phyloP scores from a whole-genome alignment of 2,113 vertebrate species.

The Prionailurus viverrinus region DNA sequence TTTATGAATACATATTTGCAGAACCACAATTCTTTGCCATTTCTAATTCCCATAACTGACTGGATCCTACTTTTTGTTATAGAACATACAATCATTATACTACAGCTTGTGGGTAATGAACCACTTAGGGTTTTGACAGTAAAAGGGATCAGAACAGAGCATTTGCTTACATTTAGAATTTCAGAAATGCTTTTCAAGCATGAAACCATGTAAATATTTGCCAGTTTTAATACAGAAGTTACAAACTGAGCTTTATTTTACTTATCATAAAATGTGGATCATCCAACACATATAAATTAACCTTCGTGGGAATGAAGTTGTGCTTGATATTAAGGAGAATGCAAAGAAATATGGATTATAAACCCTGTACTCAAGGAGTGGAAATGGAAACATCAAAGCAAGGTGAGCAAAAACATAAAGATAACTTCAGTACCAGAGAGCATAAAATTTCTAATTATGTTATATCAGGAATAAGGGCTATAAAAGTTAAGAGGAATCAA shows the following conservation, averaged over 20 bases:
- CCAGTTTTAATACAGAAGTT: constrained; percentile 62
- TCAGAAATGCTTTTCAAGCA: constrained; percentile 50
- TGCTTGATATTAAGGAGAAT: background rate
- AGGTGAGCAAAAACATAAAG: background rate
- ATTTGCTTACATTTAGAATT: constrained; percentile 64
- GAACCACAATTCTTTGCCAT: background rate
- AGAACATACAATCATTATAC: background rate
- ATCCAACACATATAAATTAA: constrained; percentile 37
- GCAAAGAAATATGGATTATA: background rate
- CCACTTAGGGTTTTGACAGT: constrained; percentile 40
- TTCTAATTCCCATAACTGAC: constrained; percentile 43
- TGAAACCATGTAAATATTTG: constrained; percentile 67
- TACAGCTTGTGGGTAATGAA: constrained; percentile 54
- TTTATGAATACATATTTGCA: constrained; percentile 36
- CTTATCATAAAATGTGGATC: constrained; percentile 25
- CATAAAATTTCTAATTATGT: background rate
- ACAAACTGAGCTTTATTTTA: constrained; percentile 59
- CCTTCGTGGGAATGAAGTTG: background rate
- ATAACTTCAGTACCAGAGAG: background rate
- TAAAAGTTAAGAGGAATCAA: background rate
- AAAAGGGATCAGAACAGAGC: constrained; percentile 41
- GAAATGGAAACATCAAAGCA: constrained; percentile 19
- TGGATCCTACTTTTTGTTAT: constrained; percentile 23
- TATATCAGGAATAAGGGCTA: background rate
- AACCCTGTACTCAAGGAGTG: background rate